These are phyloP conservation scores for Parnassius apollo DNA, from an alignment of 2,888 invertebrate genomes.

Conservation along the genomic window DNA sequence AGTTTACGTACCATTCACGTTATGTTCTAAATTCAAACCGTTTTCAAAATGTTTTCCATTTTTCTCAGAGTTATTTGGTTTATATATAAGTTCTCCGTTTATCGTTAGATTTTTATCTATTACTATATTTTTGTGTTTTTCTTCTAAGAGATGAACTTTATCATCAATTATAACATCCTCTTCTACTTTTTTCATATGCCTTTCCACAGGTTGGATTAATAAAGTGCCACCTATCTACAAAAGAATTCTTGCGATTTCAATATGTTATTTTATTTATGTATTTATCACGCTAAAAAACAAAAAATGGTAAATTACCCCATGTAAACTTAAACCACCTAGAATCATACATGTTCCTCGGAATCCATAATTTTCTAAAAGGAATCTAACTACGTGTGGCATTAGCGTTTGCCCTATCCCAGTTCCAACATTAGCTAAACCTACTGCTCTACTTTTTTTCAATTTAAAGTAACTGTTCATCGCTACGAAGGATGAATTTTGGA, in stretches of 20 bases:
- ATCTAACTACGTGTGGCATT: constrained; percentile 86
- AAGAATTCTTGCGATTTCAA: neutral
- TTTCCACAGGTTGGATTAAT: constrained; percentile 81
- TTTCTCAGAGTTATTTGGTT: constrained; percentile 38
- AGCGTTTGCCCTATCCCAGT: constrained; percentile 88
- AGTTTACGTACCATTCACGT: constrained; percentile 4
- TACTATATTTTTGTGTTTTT: constrained; percentile 52
- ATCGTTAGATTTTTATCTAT: constrained; percentile 50
- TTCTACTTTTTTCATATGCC: constrained; percentile 74
- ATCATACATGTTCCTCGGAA: constrained; percentile 84
- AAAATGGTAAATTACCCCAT: constrained; percentile 74
- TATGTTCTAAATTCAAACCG: neutral
- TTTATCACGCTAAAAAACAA: too few species aligned
- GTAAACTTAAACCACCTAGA: constrained; percentile 82
- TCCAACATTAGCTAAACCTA: constrained; percentile 87
- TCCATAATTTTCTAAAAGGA: constrained; percentile 83
- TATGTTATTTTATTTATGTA: neutral
- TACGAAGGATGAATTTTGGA: constrained; percentile 86
- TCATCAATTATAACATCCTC: constrained; percentile 63
- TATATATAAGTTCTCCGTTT: constrained; percentile 36
- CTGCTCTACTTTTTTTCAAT: constrained; percentile 85
- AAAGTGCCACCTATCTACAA: constrained; percentile 80
- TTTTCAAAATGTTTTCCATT: constrained; percentile 26
- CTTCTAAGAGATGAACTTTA: constrained; percentile 55
- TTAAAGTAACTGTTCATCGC: constrained; percentile 87